Evolutionary conservation across 92 coral and sea anemone genomes (phyloP).

Genomic region (Epizoanthus scotinus): DNA sequence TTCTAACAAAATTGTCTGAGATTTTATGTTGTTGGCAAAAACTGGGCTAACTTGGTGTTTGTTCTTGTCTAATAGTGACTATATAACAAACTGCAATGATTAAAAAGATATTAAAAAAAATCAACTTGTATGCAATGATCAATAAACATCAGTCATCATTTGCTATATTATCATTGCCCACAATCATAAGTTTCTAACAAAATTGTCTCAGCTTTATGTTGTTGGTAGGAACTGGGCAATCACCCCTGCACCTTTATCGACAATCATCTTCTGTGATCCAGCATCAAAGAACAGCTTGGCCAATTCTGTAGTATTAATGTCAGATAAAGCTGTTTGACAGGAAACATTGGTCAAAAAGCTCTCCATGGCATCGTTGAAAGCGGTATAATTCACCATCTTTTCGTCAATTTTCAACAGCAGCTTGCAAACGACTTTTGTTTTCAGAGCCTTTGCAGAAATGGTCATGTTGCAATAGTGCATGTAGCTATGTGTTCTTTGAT

Average conservation of each 20-base stretch:
- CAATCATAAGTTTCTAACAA: background rate
- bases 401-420: constrained; percentile 15
- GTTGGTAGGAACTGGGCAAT: constrained; percentile 7
- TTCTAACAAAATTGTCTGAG: too few species aligned
- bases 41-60: too few species aligned
- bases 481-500: constrained; percentile 54
- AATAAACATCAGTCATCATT: background rate
- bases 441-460: constrained; percentile 40
- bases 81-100: too few species aligned
- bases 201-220: background rate
- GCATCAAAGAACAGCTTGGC: constrained; percentile 39
- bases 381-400: constrained; percentile 39
- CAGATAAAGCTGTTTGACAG: constrained; percentile 41
- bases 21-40: too few species aligned
- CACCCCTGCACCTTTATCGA: constrained; percentile 42
- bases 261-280: constrained; percentile 46
- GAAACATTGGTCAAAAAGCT: constrained; percentile 55
- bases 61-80: too few species aligned
- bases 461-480: constrained; percentile 58
- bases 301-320: constrained; percentile 53
- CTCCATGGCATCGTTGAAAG: constrained; percentile 52
- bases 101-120: too few species aligned
- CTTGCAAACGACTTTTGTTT: constrained; percentile 50
- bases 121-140: too few species aligned
- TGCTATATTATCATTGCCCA: background rate